Percentiles rank a stretch among this genome's conserved stretches.
phyloP scores from a whole-genome alignment of 2,113 vertebrate species.

The Neopipo cinnamomea region DNA sequence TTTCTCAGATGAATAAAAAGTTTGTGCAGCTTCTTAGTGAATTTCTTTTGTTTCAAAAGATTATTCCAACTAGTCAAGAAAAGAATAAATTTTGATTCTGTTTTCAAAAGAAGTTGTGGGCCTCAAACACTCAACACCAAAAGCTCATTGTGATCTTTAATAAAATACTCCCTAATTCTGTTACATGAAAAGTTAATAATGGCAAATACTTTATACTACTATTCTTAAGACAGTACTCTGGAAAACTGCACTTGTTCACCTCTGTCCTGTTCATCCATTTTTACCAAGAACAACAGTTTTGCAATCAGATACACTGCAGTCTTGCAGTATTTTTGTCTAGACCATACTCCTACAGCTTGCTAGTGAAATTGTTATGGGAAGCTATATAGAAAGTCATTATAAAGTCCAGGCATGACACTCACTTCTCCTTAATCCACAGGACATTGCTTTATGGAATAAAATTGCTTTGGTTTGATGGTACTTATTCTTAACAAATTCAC shows the following conservation, averaged over 20 bases:
- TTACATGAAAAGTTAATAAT: background rate
- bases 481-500: background rate
- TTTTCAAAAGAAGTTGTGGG: background rate
- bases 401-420: background rate
- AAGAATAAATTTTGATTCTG: background rate
- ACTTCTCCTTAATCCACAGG: background rate
- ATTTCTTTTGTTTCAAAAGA: background rate
- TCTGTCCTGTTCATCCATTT: background rate
- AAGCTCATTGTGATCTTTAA: background rate
- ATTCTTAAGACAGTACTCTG: background rate
- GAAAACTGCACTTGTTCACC: background rate
- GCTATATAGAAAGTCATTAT: background rate
- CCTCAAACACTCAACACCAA: background rate
- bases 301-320: background rate
- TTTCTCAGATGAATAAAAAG: background rate
- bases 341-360: background rate
- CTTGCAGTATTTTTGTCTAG: background rate
- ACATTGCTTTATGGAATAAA: background rate
- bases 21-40: background rate
- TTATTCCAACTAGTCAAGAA: background rate
- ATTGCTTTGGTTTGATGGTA: background rate
- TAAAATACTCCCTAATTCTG: background rate
- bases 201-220: background rate
- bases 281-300: background rate
- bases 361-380: background rate